Conservation (phyloP, 2,797 vertebrate species). For the Melanotaenia maccullochi region DNA sequence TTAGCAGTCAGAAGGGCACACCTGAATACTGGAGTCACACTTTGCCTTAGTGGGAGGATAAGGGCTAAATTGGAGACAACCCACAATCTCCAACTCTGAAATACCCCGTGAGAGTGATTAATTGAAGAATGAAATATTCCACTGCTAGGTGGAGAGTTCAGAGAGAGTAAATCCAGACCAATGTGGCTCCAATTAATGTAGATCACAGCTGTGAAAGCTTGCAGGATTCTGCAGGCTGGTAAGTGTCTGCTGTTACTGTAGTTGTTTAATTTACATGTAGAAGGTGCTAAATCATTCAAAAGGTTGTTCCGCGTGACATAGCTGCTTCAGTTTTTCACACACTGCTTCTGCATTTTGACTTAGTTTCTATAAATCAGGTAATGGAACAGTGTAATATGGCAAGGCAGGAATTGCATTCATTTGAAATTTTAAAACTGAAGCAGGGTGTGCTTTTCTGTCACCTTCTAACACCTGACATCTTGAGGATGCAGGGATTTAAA, state of each 20-base stretch:
- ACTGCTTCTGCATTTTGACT: not conserved
- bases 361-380: not conserved
- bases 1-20: constrained; percentile 74
- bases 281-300: not conserved
- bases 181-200: constrained; percentile 24
- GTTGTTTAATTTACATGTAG: constrained; percentile 11
- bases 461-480: no score
- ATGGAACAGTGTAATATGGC: not conserved
- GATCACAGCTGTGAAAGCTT: constrained; percentile 13
- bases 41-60: constrained; percentile 51
- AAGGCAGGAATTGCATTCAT: not conserved
- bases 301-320: not conserved
- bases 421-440: not conserved
- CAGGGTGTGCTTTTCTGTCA: no score
- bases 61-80: constrained; percentile 61
- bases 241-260: not conserved
- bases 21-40: constrained; percentile 63
- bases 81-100: constrained; percentile 29
- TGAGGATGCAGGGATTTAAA: no score
- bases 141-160: not conserved
- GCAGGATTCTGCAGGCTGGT: not conserved
- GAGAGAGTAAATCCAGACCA: not conserved
- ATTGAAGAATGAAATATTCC: constrained; percentile 24
- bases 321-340: not conserved
- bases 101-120: constrained; percentile 18